A percentile compares a stretch with the other conserved stretches of the same genome.
These are phyloP conservation scores for Dexiosoma caninum DNA, from an alignment of 2,888 invertebrate genomes.

Conservation along the genomic window DNA sequence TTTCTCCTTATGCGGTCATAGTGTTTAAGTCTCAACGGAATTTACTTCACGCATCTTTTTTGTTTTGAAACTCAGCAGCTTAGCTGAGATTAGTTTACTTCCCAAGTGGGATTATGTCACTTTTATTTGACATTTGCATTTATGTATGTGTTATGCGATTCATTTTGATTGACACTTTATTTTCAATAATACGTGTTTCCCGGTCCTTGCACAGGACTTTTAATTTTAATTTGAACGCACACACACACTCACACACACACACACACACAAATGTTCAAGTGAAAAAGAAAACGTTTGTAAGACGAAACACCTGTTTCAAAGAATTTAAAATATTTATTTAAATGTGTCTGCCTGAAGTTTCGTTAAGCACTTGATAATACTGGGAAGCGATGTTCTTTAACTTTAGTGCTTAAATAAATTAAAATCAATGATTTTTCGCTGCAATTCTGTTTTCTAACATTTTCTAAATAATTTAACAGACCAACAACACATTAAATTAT, in stretches of 20 bases:
- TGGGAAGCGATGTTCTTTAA: too few species aligned
- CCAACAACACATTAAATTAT: too few species aligned
- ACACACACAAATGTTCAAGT: slow-evolving; percentile 4
- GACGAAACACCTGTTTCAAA: slow-evolving; percentile 20
- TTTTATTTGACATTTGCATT: slow-evolving; percentile 75
- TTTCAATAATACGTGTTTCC: background rate
- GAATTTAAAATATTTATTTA: background rate
- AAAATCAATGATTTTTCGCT: too few species aligned
- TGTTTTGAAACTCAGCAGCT: slow-evolving; percentile 53
- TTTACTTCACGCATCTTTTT: slow-evolving; percentile 60
- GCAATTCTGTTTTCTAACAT: too few species aligned
- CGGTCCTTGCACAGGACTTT: slow-evolving; percentile 67
- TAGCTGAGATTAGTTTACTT: slow-evolving; percentile 65
- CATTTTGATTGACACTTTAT: slow-evolving; percentile 66
- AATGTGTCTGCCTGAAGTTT: too few species aligned
- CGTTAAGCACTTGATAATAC: too few species aligned
- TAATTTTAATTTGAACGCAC: slow-evolving; percentile 63
- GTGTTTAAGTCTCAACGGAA: slow-evolving; percentile 73
- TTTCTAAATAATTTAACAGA: too few species aligned
- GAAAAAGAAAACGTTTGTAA: background rate
- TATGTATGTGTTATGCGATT: slow-evolving; percentile 70
- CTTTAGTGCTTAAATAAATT: too few species aligned
- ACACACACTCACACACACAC: too few species aligned
- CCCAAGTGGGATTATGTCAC: slow-evolving; percentile 77
- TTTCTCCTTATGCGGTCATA: slow-evolving; percentile 70